A percentile compares a stretch with the other conserved stretches of the same genome.
Conservation (phyloP, 2,113 vertebrate species). For the Scopus umbretta region DNA sequence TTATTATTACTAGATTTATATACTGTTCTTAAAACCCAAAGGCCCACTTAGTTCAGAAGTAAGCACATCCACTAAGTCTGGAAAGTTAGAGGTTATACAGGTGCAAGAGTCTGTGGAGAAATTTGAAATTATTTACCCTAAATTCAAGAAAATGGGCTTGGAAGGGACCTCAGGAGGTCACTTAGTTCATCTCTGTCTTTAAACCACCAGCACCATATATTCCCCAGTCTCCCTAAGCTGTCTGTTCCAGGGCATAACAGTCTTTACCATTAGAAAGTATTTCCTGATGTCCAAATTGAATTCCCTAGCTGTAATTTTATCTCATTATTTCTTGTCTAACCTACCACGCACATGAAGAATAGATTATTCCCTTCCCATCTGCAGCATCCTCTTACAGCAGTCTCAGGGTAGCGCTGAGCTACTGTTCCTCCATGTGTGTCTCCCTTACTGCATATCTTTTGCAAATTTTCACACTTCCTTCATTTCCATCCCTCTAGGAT, state of each 20-base stretch:
- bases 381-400: not conserved
- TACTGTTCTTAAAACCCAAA: not conserved
- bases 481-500: not conserved
- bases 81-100: not conserved
- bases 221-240: not conserved
- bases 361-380: constrained; percentile 16
- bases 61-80: not conserved
- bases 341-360: not conserved
- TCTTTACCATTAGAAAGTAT: constrained; percentile 20
- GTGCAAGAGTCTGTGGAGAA: not conserved
- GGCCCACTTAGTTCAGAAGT: not conserved
- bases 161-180: not conserved
- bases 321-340: constrained; percentile 13
- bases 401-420: not conserved
- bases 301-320: constrained; percentile 15
- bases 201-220: not conserved
- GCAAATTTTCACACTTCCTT: not conserved
- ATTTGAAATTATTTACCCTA: not conserved
- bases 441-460: not conserved
- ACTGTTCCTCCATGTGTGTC: not conserved
- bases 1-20: not conserved
- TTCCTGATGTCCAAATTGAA: constrained; percentile 47
- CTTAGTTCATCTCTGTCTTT: not conserved
- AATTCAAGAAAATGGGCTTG: not conserved
- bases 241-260: not conserved